These are phyloP conservation scores for Tricholauxania praeusta DNA, from an alignment of 2,888 invertebrate genomes.

Conservation along the genomic window DNA sequence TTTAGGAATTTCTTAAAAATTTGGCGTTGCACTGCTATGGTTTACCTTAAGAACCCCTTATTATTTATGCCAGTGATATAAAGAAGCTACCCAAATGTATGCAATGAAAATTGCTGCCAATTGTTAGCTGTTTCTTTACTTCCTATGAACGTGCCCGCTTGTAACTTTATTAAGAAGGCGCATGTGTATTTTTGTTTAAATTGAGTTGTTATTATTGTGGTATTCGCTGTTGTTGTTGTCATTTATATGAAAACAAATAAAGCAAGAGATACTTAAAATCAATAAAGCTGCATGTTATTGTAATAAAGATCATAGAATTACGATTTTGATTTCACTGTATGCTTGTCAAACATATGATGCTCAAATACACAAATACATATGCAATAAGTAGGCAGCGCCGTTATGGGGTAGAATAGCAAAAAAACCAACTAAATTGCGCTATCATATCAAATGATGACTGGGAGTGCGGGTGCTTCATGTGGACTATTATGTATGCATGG, in stretches of 20 bases:
- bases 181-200: not conserved
- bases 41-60: constrained; percentile 1
- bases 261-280: constrained; percentile 19
- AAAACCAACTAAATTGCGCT: too few relatives aligned
- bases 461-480: constrained; percentile 8
- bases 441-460: not conserved
- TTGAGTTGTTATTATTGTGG: too few relatives aligned
- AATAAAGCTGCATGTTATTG: constrained; percentile 6
- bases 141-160: not conserved
- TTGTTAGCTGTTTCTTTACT: not conserved
- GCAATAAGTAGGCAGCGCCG: not conserved
- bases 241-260: too few relatives aligned
- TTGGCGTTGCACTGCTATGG: not conserved
- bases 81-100: constrained; percentile 17
- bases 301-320: constrained; percentile 35
- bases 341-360: constrained; percentile 52
- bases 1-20: not conserved
- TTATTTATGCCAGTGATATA: constrained; percentile 23
- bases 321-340: constrained; percentile 55
- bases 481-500: constrained; percentile 9
- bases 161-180: not conserved
- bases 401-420: too few relatives aligned
- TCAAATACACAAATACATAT: constrained; percentile 3
- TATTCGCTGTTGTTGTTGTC: too few relatives aligned
- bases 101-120: constrained; percentile 4